Conservation (phyloP, 2,113 vertebrate genomes). For the Channa argus region DNA sequence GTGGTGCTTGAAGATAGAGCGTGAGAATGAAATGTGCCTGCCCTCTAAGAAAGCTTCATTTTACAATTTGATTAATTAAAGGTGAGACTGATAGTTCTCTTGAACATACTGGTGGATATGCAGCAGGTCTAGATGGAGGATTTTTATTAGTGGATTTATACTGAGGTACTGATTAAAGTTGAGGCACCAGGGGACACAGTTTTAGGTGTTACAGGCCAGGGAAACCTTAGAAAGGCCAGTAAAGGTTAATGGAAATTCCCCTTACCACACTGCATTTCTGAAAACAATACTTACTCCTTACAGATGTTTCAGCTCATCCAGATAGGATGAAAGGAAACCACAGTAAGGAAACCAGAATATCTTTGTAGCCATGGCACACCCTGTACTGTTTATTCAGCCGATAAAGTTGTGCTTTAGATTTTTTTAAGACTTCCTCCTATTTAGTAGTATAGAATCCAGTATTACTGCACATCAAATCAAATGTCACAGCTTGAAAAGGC, state of each 20-base stretch:
- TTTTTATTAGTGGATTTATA: too few relatives aligned
- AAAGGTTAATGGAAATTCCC: conserved; percentile 62
- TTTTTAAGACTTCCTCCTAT: conserved; percentile 20
- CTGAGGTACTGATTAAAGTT: conserved; percentile 42
- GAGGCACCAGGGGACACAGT: background rate
- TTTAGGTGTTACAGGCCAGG: background rate
- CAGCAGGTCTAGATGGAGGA: background rate
- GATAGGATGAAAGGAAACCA: conserved; percentile 22
- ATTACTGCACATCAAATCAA: conserved; percentile 42
- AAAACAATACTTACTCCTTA: conserved; percentile 18
- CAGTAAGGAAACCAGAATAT: background rate
- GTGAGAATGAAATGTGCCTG: conserved; percentile 17
- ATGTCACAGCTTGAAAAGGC: conserved; percentile 62
- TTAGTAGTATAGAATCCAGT: conserved; percentile 20
- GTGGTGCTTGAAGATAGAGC: conserved; percentile 35
- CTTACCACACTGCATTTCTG: conserved; percentile 4
- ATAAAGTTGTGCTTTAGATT: conserved; percentile 17
- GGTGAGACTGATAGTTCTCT: background rate
- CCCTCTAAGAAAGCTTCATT: conserved; percentile 34
- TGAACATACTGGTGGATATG: background rate
- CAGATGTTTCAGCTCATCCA: background rate
- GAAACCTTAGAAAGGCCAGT: conserved; percentile 29
- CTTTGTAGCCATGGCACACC: background rate
- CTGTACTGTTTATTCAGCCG: conserved; percentile 4
- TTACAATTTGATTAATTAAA: conserved; percentile 35